Percentiles rank a stretch among this genome's conserved stretches.
phyloP scores from a whole-genome alignment of 2,888 invertebrate species.

The Ennomos fuscantarius region DNA sequence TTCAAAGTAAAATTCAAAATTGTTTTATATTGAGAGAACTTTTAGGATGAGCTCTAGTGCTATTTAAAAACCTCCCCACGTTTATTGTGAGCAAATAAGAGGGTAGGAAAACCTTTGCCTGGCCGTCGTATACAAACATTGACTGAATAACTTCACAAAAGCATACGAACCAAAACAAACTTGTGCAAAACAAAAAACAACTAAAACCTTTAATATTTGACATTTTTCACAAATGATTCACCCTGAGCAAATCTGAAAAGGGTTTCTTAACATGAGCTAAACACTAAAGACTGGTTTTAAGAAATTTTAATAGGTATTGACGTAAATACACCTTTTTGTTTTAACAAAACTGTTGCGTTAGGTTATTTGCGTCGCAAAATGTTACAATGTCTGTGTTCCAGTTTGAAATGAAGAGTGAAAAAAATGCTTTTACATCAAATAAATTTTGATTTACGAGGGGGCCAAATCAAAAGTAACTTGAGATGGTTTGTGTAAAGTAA shows the following conservation, averaged over 20 bases:
- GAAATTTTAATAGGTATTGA: slow-evolving; percentile 15
- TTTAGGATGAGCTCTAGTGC: no score
- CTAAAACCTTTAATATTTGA: slow-evolving; percentile 15
- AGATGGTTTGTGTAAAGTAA: no score
- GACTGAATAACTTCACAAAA: no score
- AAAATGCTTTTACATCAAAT: no score
- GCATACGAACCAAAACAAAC: slow-evolving; percentile 12
- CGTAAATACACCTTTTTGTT: slow-evolving; percentile 1
- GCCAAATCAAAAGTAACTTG: no score
- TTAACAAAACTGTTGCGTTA: not conserved
- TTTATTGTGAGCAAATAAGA: not conserved
- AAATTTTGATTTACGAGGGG: no score
- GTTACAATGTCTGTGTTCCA: no score
- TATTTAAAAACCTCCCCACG: no score
- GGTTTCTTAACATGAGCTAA: slow-evolving; percentile 8
- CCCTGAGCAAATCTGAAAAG: slow-evolving; percentile 15
- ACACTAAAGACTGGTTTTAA: slow-evolving; percentile 20
- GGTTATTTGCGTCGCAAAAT: not conserved
- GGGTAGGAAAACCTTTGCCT: no score
- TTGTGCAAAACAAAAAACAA: slow-evolving; percentile 4
- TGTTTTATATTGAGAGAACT: no score
- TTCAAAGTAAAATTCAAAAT: no score
- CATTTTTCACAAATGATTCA: slow-evolving; percentile 24
- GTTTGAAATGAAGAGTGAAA: no score
- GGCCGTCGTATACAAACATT: slow-evolving; percentile 5